Evolutionary conservation across 2,113 vertebrate species (phyloP), one percentile per base, ranked within the genome.

Genomic region (Nerophis lumbriciformis): DNA sequence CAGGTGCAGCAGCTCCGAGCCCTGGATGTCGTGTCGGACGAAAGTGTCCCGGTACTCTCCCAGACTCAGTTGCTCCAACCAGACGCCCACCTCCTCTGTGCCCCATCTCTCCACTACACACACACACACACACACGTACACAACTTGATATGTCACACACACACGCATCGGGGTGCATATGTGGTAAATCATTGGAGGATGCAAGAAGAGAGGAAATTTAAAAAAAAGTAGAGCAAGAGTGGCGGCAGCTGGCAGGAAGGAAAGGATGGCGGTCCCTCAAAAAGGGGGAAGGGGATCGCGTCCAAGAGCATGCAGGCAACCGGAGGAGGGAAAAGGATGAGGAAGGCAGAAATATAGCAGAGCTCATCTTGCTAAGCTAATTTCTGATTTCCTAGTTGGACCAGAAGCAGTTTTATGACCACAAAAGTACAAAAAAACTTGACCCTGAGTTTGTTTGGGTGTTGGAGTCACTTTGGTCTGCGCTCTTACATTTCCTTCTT

Each of bases 41-140:
- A 98, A 98, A 91, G 89, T 94, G 89, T 98, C 97, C 91, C 92
- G 95, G 95, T 99, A 98, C 89, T 98, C 97, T 87, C 96, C 96
- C 92, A 99, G 93, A 92, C 90, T 96, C 92, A 98, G 93, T 91
- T 96, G 96, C 89, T 98, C 96, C 94, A 98, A 90, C 97, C 97
- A 99, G 92, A 93, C 80, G 89, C 94, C 95, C 92, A 99, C 95
- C 92, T 98, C 96, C 92, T 98, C 96, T 91, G 96, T 94, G 90
- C 96, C 96, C 97, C 97, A 99, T 84, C 95, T 94, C 90, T 99
- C 95, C 93, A 98, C 95, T 98, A 93, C 91, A 92, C 93, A 93
- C 92, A 92, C 92, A 92, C 72, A 90, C 86, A 89, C 90, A 71
- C 91, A 89, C 92, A 92, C 92, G 86, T 13, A 65, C 92, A 92